Base-by-base conservation (phyloP, 2,797 vertebrate species). In the Syndactyla subalaris region DNA sequence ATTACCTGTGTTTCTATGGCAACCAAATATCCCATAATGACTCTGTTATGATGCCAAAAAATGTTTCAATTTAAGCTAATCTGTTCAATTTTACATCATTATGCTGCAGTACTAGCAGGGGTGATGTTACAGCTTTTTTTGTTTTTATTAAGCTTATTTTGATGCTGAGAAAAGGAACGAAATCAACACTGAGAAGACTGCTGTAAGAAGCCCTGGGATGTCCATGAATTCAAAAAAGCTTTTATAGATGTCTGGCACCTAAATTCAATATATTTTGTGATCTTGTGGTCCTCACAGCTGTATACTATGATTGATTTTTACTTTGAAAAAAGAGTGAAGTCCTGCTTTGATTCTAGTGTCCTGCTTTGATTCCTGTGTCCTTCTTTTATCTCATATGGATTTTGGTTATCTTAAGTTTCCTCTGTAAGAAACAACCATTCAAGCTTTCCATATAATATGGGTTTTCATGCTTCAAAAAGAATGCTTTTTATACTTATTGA, bases 51-150 rank as follows among this genome's bases (percentile, higher is more conserved):
- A 80, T 85, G 55, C 68, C 79, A 78, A 93, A 96, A 93, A 95
- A 41, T 88, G 30, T 96, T 97, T 94, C 72, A 90, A 16, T 96
- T 97, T 95, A 86, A 80, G 48, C 8, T 73, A 89, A 87, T 91
- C 68, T 89, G 45, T 93, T 96, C 65, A 84, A 79, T 96, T 95
- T 95, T 73, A 74, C 54, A 51, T 85, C 61, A 82, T 88, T 93
- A 77, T 78, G 55, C 21, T 65, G 26, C 80, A 85, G 68, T 76
- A 38, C 80, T 79, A 66, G 67, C 49, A 74, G 39, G 49, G 52
- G 55, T 79, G 77, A 82, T 2, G 11, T 62, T 87, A 59, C 29
- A 75, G 26, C 8, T 38, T 38, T 75, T 75, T 38, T 38, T 61
- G 26, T 58, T 46, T 67, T 27, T 71, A 63, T 88, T 6, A 65